Conservation (phyloP, 2,113 vertebrate genomes). For the Corynorhinus townsendii region DNA sequence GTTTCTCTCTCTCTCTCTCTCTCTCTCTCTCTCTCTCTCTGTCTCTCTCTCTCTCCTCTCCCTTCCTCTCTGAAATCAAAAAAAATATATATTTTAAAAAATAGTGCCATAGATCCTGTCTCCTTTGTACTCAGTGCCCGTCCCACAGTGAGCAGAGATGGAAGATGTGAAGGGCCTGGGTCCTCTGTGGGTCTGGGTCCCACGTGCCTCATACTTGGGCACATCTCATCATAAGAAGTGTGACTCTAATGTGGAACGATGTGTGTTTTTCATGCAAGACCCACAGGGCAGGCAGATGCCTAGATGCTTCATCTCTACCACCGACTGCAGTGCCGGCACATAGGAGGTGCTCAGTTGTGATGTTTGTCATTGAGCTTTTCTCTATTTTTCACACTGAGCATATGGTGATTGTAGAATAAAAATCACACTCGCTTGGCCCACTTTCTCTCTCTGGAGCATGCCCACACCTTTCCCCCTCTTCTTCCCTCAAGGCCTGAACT, state of each 20-base stretch:
- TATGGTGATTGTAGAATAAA: background rate
- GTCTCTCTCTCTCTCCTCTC: no score
- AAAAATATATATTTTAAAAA: no score
- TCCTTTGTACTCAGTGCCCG: rapidly evolving
- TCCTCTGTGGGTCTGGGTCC: background rate
- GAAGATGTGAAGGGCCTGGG: background rate
- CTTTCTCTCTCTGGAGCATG: background rate
- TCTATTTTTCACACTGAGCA: background rate
- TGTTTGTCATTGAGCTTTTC: background rate
- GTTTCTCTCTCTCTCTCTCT: no score
- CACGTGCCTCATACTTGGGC: background rate
- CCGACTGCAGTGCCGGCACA: background rate
- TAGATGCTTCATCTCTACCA: background rate
- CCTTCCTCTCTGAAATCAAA: no score
- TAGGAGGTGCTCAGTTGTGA: background rate
- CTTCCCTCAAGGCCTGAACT: background rate
- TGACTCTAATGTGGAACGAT: background rate
- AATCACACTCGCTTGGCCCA: no score
- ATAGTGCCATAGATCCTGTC: no score
- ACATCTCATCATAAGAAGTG: background rate
- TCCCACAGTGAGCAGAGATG: background rate
- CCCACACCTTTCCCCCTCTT: background rate
- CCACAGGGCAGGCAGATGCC: background rate
- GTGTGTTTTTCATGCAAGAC: background rate
- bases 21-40: no score